Evolutionary conservation across 1,140 invertebrate genomes (phyloP).

Genomic region (Dryas iulia): DNA sequence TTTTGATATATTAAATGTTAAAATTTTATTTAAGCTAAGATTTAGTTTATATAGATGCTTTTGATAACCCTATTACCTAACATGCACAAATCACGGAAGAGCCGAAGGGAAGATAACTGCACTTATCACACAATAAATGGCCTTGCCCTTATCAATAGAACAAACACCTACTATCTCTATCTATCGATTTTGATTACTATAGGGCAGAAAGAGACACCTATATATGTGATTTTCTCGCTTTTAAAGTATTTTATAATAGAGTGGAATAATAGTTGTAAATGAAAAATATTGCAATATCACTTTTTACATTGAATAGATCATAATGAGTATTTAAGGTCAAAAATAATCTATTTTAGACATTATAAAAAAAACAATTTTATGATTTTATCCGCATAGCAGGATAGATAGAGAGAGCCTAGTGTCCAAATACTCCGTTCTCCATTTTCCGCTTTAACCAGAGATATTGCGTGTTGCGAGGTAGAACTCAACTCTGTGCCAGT

Average conservation of each 20-base stretch:
- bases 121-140: conserved; percentile 28
- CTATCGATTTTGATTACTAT: conserved; percentile 9
- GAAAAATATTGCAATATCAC: background rate
- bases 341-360: too few species aligned
- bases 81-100: conserved; percentile 31
- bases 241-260: background rate
- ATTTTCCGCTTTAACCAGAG: too few species aligned
- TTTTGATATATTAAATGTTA: background rate
- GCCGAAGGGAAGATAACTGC: conserved; percentile 30
- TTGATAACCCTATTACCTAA: conserved; percentile 2
- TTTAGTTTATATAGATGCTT: background rate
- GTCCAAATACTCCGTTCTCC: too few species aligned
- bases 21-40: background rate
- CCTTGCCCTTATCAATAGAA: conserved; percentile 33
- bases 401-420: too few species aligned
- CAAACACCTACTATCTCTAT: conserved; percentile 16
- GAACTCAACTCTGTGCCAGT: too few species aligned
- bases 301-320: too few species aligned
- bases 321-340: too few species aligned
- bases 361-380: too few species aligned
- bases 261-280: background rate
- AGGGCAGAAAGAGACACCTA: conserved; percentile 14
- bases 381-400: too few species aligned
- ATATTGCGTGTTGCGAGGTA: too few species aligned
- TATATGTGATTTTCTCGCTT: background rate